A percentile compares a stretch with the other conserved stretches of the same genome.
These are phyloP conservation scores for Carposina sasakii DNA, from an alignment of 1,140 invertebrate genomes.

Conservation along the genomic window DNA sequence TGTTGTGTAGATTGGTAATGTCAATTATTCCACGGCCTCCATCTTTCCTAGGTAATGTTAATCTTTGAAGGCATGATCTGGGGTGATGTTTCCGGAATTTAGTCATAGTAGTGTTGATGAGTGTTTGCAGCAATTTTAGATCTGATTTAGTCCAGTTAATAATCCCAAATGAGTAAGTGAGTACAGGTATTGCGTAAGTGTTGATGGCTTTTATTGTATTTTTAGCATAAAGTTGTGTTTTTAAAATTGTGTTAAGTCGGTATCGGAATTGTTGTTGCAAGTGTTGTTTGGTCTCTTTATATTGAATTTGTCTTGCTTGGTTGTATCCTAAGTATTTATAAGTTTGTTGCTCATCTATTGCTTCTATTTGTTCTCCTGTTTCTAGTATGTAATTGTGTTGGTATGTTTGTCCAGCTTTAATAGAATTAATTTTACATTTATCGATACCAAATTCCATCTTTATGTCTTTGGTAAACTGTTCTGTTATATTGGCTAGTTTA, in stretches of 20 bases:
- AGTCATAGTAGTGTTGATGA: not conserved
- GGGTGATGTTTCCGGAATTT: conserved; percentile 10
- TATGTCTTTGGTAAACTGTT: conserved; percentile 4
- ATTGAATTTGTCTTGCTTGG: conserved; percentile 7
- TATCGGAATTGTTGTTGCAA: conserved; percentile 4
- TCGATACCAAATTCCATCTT: conserved; percentile 1
- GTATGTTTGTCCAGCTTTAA: not conserved
- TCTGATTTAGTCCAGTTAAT: conserved; percentile 11
- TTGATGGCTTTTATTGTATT: conserved; percentile 11
- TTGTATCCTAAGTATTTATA: conserved; percentile 13
- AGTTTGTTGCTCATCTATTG: not conserved
- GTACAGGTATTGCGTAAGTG: conserved; percentile 6
- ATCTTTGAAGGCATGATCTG: conserved; percentile 4
- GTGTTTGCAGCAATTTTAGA: not conserved
- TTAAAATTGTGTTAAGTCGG: conserved; percentile 6
- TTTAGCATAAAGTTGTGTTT: conserved; percentile 2
- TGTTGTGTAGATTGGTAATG: conserved; percentile 7
- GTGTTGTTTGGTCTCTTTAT: conserved; percentile 6
- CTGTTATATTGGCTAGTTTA: not conserved
- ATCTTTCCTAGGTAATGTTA: conserved; percentile 4
- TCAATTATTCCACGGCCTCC: conserved; percentile 5
- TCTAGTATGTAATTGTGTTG: conserved; percentile 2
- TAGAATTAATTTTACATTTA: conserved; percentile 6
- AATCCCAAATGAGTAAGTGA: conserved; percentile 8
- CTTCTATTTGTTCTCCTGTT: conserved; percentile 5